Percentiles rank a stretch among this genome's conserved stretches.
Evolutionary conservation across 2,797 vertebrate genomes (phyloP).

Genomic region (Spea hammondii): DNA sequence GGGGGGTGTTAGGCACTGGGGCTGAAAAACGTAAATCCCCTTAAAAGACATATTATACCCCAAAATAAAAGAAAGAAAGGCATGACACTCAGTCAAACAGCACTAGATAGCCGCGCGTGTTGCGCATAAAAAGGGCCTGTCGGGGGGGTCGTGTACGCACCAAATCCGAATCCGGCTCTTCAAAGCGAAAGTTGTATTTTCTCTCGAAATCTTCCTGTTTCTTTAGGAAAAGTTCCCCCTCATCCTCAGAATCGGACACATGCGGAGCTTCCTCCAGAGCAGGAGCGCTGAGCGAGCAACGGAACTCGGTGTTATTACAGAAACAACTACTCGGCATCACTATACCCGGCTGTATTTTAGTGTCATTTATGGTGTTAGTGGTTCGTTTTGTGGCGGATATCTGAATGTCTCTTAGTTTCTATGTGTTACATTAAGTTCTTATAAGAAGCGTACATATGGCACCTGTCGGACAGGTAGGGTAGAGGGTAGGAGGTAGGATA

Average conservation of each 20-base stretch:
- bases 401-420: too few relatives aligned
- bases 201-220: constrained; percentile 86
- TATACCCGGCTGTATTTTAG: too few relatives aligned
- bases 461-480: too few relatives aligned
- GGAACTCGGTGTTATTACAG: neutral
- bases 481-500: too few relatives aligned
- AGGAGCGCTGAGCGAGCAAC: neutral
- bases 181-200: constrained; percentile 88
- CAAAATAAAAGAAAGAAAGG: too few relatives aligned
- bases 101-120: neutral
- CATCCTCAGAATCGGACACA: constrained; percentile 82
- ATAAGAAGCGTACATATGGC: too few relatives aligned
- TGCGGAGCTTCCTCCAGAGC: constrained; percentile 69
- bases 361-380: too few relatives aligned
- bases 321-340: neutral
- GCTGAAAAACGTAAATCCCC: too few relatives aligned
- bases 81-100: accelerated
- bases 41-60: too few relatives aligned
- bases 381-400: too few relatives aligned
- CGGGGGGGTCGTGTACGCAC: constrained; percentile 53
- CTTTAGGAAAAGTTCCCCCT: constrained; percentile 82
- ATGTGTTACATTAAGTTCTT: too few relatives aligned
- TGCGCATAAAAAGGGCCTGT: neutral
- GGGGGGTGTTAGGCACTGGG: too few relatives aligned
- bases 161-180: constrained; percentile 76